Conservation (phyloP, 2,888 invertebrate species). For the Achlya flavicornis region DNA sequence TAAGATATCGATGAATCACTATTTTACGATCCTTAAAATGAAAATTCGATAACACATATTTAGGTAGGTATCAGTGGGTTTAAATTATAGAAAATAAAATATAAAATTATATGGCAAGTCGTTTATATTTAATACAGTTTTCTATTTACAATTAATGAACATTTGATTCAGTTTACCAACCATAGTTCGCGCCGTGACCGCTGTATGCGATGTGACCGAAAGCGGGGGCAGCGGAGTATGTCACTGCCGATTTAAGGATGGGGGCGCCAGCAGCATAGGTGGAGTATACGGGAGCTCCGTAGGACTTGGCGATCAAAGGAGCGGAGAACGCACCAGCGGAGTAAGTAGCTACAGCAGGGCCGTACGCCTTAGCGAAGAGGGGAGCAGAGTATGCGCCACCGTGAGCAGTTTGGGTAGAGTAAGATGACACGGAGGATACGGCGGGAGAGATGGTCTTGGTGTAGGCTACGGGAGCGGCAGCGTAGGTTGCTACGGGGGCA, state of each 20-base stretch:
- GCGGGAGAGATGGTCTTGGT: constrained; percentile 50
- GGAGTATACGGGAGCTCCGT: constrained; percentile 48
- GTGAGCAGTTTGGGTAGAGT: constrained; percentile 58
- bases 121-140: constrained; percentile 46
- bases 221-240: constrained; percentile 84
- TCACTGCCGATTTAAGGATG: constrained; percentile 70
- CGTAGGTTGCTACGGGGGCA: constrained; percentile 44
- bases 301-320: constrained; percentile 41
- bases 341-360: constrained; percentile 57
- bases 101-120: constrained; percentile 44
- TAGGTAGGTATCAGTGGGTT: too few species aligned
- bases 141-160: constrained; percentile 56
- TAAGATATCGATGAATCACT: too few species aligned
- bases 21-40: too few species aligned
- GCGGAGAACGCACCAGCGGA: constrained; percentile 30
- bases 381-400: constrained; percentile 67
- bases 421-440: constrained; percentile 56
- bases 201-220: constrained; percentile 86
- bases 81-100: constrained; percentile 21
- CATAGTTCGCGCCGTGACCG: constrained; percentile 86
- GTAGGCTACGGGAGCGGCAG: constrained; percentile 42
- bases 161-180: constrained; percentile 81
- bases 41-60: too few species aligned
- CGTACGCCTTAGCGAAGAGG: constrained; percentile 47
- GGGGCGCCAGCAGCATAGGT: constrained; percentile 62